Percentiles rank a stretch among this genome's conserved stretches.
phyloP scores from a whole-genome alignment of 2,113 vertebrate genomes.

The human region DNA sequence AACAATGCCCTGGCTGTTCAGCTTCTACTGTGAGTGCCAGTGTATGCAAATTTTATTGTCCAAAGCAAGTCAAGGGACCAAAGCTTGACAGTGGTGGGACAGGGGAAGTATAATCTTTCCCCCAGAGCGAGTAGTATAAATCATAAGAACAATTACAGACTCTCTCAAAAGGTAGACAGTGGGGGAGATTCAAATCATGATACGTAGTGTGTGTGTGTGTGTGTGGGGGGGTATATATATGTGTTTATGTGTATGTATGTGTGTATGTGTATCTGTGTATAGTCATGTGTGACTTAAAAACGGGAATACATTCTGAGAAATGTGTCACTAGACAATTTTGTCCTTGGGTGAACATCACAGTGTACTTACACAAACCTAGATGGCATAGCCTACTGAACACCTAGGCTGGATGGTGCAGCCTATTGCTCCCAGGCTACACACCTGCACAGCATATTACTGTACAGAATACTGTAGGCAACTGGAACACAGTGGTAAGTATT shows the following conservation, averaged over 20 bases:
- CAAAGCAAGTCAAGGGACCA: background rate
- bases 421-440: background rate
- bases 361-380: background rate
- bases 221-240: rapidly evolving
- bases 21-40: background rate
- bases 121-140: background rate
- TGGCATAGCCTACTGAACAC: background rate
- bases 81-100: background rate
- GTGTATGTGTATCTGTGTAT: background rate
- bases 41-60: background rate
- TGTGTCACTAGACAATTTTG: background rate
- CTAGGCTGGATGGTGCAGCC: background rate
- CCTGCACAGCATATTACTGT: background rate
- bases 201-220: too few species aligned
- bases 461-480: background rate
- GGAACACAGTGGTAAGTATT: background rate
- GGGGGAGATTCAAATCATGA: background rate
- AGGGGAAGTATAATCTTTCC: background rate
- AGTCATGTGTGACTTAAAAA: background rate
- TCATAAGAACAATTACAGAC: background rate
- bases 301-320: background rate
- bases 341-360: background rate
- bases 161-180: background rate
- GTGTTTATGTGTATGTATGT: too few species aligned
- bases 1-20: background rate